Conservation (phyloP, 53 echinoderm and acorn worm genomes). For the Arbacia lixula region DNA sequence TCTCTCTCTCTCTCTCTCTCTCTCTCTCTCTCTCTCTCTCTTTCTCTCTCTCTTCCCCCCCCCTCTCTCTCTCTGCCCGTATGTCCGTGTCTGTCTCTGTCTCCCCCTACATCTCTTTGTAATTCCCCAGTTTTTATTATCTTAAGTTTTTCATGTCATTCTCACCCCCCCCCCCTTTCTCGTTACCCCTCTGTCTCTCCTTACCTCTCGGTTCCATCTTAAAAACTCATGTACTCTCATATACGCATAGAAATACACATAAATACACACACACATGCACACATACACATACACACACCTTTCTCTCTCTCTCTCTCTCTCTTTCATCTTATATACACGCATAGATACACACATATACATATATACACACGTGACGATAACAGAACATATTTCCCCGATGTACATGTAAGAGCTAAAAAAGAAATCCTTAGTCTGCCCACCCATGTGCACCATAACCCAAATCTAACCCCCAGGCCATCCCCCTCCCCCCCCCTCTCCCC, state of each 20-base stretch:
- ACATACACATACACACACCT: no score
- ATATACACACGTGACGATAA: no score
- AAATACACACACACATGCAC: no score
- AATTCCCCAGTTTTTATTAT: no score
- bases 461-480: not conserved
- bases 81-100: not conserved
- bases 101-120: not conserved
- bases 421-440: no score
- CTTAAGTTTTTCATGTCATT: no score
- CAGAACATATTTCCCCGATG: no score
- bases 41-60: not conserved
- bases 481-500: not conserved
- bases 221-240: no score
- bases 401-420: no score
- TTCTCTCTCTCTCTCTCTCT: not conserved
- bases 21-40: not conserved
- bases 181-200: not conserved
- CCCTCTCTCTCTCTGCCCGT: conserved; percentile 3
- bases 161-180: not conserved
- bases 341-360: no score
- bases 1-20: not conserved
- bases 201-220: not conserved
- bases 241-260: no score
- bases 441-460: not conserved
- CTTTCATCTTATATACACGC: not conserved